A percentile compares a stretch with the other conserved stretches of the same genome.
Evolutionary conservation across 2,888 invertebrate species (phyloP).

Genomic region (Hydroisotoma schaefferi): DNA sequence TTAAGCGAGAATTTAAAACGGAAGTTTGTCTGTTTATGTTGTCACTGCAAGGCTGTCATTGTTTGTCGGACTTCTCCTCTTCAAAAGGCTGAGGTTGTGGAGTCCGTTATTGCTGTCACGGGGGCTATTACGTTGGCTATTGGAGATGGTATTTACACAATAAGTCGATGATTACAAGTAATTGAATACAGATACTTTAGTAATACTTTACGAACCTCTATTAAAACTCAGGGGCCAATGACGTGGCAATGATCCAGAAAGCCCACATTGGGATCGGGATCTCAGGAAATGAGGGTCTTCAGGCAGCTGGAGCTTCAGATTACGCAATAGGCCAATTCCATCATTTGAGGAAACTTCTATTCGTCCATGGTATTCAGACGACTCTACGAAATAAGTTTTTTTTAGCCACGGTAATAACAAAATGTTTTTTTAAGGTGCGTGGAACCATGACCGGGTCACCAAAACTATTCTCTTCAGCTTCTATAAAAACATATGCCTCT

Average conservation of each 20-base stretch:
- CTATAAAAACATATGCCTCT: too few relatives aligned
- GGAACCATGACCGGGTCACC: too few relatives aligned
- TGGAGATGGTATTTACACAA: too few relatives aligned
- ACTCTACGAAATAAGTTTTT: too few relatives aligned
- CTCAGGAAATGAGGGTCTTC: slow-evolving; percentile 93
- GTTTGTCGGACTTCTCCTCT: slow-evolving; percentile 96
- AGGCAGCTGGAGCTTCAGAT: slow-evolving; percentile 97
- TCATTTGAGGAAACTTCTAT: not conserved
- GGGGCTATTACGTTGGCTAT: slow-evolving; percentile 85
- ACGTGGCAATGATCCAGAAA: slow-evolving; percentile 96
- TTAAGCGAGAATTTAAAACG: slow-evolving; percentile 82
- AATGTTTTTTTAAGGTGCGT: too few relatives aligned
- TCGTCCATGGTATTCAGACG: too few relatives aligned
- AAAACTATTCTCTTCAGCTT: too few relatives aligned
- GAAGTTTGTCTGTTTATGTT: slow-evolving; percentile 90
- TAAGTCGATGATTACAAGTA: too few relatives aligned
- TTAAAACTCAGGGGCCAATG: slow-evolving; percentile 64
- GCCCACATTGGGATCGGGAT: slow-evolving; percentile 97
- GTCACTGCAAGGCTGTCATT: slow-evolving; percentile 89
- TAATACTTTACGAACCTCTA: not conserved
- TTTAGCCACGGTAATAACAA: too few relatives aligned
- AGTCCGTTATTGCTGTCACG: slow-evolving; percentile 73
- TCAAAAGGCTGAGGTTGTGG: slow-evolving; percentile 91
- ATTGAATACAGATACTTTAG: not conserved
- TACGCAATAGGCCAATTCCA: slow-evolving; percentile 87